Conservation (phyloP, 64 coral and sea anemone species). For the Trachythela sp. region DNA sequence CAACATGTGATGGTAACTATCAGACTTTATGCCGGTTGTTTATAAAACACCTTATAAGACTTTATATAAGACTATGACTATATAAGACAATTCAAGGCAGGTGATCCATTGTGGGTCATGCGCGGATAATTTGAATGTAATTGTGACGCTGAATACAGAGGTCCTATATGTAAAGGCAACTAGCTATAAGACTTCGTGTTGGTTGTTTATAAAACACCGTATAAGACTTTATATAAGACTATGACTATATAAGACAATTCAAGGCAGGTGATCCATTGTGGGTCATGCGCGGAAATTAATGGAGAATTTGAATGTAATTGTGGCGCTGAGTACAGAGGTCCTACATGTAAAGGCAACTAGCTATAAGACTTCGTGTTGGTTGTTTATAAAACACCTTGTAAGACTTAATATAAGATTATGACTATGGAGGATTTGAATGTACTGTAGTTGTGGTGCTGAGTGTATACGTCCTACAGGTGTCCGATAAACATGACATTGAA, state of each 20-base stretch:
- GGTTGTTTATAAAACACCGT: too few species aligned
- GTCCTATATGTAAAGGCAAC: slow-evolving; percentile 46
- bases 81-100: too few species aligned
- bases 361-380: too few species aligned
- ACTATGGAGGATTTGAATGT: slow-evolving; percentile 68
- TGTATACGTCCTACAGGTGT: slow-evolving; percentile 54
- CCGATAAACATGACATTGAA: too few species aligned
- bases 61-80: too few species aligned
- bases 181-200: too few species aligned
- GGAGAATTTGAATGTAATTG: slow-evolving; percentile 66
- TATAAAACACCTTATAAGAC: too few species aligned
- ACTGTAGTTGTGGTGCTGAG: slow-evolving; percentile 58
- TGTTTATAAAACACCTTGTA: too few species aligned
- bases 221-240: too few species aligned
- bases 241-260: too few species aligned
- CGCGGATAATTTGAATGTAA: slow-evolving; percentile 64
- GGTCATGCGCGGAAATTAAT: slow-evolving; percentile 65
- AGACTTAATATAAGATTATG: too few species aligned
- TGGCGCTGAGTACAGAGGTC: slow-evolving; percentile 56
- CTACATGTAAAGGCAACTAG: slow-evolving; percentile 50
- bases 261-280: too few species aligned
- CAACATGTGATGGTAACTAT: slow-evolving; percentile 43
- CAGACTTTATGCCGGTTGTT: neutral
- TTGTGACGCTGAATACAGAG: slow-evolving; percentile 61
- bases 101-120: slow-evolving; percentile 47